Percentiles rank a stretch among this genome's conserved stretches.
phyloP scores from a whole-genome alignment of 2,888 invertebrate genomes.

The Neoaliturus tenellus region DNA sequence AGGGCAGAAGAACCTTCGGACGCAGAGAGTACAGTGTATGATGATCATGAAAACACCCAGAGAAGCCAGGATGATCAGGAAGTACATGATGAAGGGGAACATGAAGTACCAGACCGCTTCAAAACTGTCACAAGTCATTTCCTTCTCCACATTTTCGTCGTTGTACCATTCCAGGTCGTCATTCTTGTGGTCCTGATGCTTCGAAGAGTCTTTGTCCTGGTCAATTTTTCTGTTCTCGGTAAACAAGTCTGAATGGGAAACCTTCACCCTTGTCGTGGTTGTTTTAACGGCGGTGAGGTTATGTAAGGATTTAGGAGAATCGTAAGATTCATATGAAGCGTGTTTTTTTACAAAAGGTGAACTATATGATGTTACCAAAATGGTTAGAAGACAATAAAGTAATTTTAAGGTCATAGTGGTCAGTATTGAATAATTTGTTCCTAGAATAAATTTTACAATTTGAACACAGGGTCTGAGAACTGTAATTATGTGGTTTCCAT shows the following conservation, averaged over 20 bases:
- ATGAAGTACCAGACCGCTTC: constrained; percentile 14
- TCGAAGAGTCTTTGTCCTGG: not conserved
- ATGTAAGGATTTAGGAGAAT: not conserved
- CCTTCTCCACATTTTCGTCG: not conserved
- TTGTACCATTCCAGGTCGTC: not conserved
- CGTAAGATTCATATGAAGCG: not conserved
- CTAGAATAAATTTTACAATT: not conserved
- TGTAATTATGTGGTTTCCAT: not conserved
- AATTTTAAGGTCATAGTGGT: not conserved
- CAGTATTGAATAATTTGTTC: not conserved
- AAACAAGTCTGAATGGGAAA: too few species aligned
- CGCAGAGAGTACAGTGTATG: not conserved
- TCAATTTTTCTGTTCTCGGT: too few species aligned
- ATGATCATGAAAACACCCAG: not conserved
- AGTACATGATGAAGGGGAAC: constrained; percentile 17
- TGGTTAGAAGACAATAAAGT: not conserved
- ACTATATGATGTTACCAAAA: not conserved
- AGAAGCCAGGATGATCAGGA: not conserved
- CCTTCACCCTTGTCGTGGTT: not conserved
- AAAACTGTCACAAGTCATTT: not conserved
- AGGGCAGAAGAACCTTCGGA: not conserved
- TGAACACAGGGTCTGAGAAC: not conserved
- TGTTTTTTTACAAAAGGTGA: not conserved
- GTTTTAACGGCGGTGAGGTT: not conserved
- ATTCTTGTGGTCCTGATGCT: not conserved